Evolutionary conservation across 2,888 invertebrate species (phyloP), one percentile per base, ranked within the genome.

Genomic region (Heliothis peltigera): DNA sequence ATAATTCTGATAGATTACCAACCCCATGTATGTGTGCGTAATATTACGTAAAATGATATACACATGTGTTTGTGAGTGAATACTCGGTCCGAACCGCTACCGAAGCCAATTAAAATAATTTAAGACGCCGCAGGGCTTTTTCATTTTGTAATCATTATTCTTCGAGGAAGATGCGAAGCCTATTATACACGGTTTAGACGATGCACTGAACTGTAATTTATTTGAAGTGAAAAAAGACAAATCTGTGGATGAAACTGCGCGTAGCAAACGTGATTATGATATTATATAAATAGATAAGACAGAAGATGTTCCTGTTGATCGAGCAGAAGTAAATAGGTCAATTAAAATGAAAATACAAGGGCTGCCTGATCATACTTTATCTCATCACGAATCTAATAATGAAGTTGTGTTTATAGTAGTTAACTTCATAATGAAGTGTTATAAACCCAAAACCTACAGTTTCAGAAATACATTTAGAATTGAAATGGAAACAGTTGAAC

Each of bases 31-130:
- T 64, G 75, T 80, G 71, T 75, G 80, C 66, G 72, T 76, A 74
- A 79, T 84, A 83, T 81, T 79, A 83, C 78, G 81, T 79, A 81
- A 78, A 80, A 78, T 75, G 39, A 64, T 35, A 42, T 67, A 70
- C 81, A 80, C 71, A 74, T 84, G 82, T 86, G 84, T 86, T 83
- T 82, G 86, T 85, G 77, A 79, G 84, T 87, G 86, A 86, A 86
- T 82, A 87, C 84, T 80, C 84, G 80, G 81, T 83, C 86, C 86
- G 80, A 88, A 87, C 85, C 89, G 95, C 95, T 95, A 95, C 95
- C 93, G 95, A 91, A 94, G 92, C 94, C 95, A 95, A 95, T 95
- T 95, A 95, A 95, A 95, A 95, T 95, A 95, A 95, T 95, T 94
- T 92, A 93, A 93, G 91, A 92, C 86, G 93, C 94, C 91, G 85